A percentile compares a stretch with the other conserved stretches of the same genome.
phyloP scores from a whole-genome alignment of 2,113 vertebrate species.

The Mesembrinibis cayennensis region DNA sequence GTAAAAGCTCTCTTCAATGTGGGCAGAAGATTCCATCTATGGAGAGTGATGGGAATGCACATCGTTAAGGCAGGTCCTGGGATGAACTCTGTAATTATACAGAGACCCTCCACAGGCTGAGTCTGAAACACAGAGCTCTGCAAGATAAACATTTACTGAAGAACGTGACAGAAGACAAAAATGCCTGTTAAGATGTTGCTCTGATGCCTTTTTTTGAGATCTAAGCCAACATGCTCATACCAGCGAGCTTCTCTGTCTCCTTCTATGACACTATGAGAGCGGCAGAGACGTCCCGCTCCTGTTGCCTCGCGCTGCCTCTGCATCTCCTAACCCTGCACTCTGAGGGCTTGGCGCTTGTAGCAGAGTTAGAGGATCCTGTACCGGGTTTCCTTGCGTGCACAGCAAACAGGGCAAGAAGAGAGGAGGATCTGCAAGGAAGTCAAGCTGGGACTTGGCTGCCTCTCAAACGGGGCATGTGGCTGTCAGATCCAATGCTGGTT shows the following conservation, averaged over 20 bases:
- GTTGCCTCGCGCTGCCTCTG: not conserved
- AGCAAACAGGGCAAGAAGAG: not conserved
- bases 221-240: accelerated
- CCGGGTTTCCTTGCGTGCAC: accelerated
- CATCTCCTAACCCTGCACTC: not conserved
- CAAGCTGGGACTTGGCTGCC: not conserved
- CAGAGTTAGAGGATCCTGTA: accelerated
- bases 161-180: not conserved
- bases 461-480: accelerated
- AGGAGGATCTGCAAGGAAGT: not conserved
- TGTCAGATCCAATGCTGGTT: not conserved
- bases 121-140: not conserved
- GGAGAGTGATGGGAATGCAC: not conserved
- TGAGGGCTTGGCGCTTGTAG: accelerated
- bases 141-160: not conserved
- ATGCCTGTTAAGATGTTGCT: not conserved
- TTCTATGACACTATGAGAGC: accelerated
- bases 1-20: not conserved
- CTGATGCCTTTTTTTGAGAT: not conserved
- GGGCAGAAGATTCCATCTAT: not conserved
- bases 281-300: not conserved
- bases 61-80: not conserved
- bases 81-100: not conserved
- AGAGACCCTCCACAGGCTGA: not conserved
- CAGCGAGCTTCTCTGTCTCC: not conserved